Base-by-base conservation (phyloP, 2,888 invertebrate genomes). In the Scaptomyza parva region DNA sequence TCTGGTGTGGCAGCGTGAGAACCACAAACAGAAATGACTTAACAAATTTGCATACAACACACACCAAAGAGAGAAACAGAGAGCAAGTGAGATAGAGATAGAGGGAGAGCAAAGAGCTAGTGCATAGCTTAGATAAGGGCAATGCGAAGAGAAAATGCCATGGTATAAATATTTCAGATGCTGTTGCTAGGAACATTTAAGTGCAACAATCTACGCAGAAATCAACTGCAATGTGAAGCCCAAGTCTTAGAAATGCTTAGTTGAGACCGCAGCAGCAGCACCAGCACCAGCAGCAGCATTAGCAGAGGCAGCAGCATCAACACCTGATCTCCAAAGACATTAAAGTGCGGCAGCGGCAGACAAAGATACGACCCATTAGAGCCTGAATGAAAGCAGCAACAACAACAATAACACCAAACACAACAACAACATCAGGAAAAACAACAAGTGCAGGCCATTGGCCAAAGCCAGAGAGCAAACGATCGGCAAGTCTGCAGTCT, bases 321-420 rank as follows among this genome's bases (percentile, higher is more conserved):
- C 91, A 91, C 91, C 90, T 91, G 91, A 89, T 90, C 86, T 85
- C 75, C 86, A 80, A 84, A 88, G 74, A 83, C 81, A 87, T 86
- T 86, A 84, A 84, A 86, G 67, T 64, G 86, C 82, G 73, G 78
- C 71, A 69, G 47, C 51, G 53, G 52, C 54, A 70, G 80, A 70
- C 72, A 80, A 44, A 79, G 72, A 76, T 72, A 68, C 75, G 70
- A 82, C 73, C 71, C 77, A 86, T 74, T 73, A 70, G 86, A 71
- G 69, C 63, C 68, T 61, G 71, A 62, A 76, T 66, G 33, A 69
- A 68, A 69, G 48, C 57, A 58, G 39, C 48, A 51, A 24, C 40
- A 51, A 50, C 30, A 40, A 8, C 57, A 57, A 41, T 41, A 51
- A 24, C 40, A 51, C 44, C 26, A 44, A 44, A 24, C 51, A 8